Evolutionary conservation across 2,113 vertebrate genomes (phyloP), one percentile per base, ranked within the genome.

Genomic region (Protobothrops mucrosquamatus): DNA sequence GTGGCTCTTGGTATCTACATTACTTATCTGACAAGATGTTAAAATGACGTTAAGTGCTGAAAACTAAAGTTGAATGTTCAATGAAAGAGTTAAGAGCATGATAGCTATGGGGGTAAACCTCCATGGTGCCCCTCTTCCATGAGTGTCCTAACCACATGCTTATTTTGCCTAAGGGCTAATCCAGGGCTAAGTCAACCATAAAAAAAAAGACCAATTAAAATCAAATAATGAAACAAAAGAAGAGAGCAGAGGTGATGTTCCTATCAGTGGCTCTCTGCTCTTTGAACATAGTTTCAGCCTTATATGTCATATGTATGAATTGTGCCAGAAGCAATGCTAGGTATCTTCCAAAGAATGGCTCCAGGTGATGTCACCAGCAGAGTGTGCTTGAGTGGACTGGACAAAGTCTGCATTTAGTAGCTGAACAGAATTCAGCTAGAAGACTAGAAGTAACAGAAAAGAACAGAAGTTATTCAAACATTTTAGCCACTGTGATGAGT

Each of bases 141-240:
- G 1, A 15, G 69, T 81, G 34, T 81, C 18, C 69, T 81, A 81
- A 81, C 34, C 34, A 22, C 18, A 39, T 15, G 34, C 0, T 81
- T 81, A 81, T 81, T 81, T 81, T 81, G 69, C 18, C 34, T 81
- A 81, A 39, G 34, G 15, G 34, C 39, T 81, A 81, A 81, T 39
- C 69, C 34, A 81, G n/a, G 34, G n/a, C 18, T 81, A 18, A 8
- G 6, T 6, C 1, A 39, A 91, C 29, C 20, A 8, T 89, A 23
- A 51, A 94, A 93, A n/a, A 7, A 90, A 55, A 85, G n/a, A 56
- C 48, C 91, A 86, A 6, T 3, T 93, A 74, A 91, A 92, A 1
- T 11, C 20, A 23, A 59, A 1, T 48, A 69, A 91, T 23, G 88
- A 88, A 89, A 48, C 0, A 12, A 92, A 91, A 59, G 5, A 87